Evolutionary conservation across 2,113 vertebrate species (phyloP), one percentile per base, ranked within the genome.

Genomic region (Caretta caretta): DNA sequence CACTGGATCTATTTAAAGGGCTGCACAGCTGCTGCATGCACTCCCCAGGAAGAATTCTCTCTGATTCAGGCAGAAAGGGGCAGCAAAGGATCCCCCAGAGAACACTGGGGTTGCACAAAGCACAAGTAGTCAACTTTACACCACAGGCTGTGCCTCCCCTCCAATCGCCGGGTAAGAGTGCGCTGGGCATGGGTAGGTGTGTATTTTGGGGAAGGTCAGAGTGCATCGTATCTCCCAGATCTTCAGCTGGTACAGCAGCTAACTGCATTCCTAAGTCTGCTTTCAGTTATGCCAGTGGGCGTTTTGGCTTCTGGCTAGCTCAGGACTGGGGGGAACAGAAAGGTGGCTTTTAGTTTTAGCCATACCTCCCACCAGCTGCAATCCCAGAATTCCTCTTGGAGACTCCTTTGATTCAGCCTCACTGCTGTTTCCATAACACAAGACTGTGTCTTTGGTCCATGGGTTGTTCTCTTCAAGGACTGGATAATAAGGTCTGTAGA

Each of bases 401-500:
- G 20, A 56, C 19, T 7, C 72, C 11, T 25, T 12, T 25, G 38
- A 25, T 29, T 27, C 24, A 78, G 22, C 25, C 81, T 83, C 3
- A 78, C 69, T 20, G 25, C 20, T n/a, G 5, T 17, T 27, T 27
- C 80, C 25, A 85, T 96, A 16, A 16, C 38, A 19, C 5, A 85
- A 6, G 82, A 83, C 75, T 78, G 25, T 46, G 56, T 11, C 4
- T n/a, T 20, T 31, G 35, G 87, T 72, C 35, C 42, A 31, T 31
- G 59, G 59, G 72, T 50, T 72, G 49, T 48, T 96, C 88, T 65
- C 69, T 95, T 92, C 62, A 53, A 84, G 46, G 51, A 42, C 27
- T 80, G 81, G 88, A 86, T 88, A 80, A 92, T 83, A 50, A 84
- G 38, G 14, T 53, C 89, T 95, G 86, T 50, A 83, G 53, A 93